These are phyloP conservation scores for Micropoecilia bifurca DNA, from an alignment of 2,797 vertebrate species.

Conservation along the genomic window DNA sequence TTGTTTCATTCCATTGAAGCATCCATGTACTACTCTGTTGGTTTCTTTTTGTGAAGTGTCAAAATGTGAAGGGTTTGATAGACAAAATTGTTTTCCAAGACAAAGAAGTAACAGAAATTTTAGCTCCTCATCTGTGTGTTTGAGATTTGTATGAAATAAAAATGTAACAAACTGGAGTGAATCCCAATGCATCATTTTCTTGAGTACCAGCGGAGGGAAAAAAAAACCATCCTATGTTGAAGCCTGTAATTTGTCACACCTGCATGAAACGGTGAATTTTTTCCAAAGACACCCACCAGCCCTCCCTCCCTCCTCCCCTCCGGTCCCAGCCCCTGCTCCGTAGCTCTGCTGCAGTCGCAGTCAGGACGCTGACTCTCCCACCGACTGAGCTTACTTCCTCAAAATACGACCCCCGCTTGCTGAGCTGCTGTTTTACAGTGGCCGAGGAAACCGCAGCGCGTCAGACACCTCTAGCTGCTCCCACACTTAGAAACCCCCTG, in stretches of 20 bases:
- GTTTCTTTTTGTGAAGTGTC: background rate
- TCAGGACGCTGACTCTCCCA: conserved; percentile 69
- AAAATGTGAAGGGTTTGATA: background rate
- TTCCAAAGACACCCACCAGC: conserved; percentile 32
- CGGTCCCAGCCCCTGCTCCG: background rate
- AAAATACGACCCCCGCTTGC: conserved; percentile 50
- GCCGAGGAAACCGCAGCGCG: conserved; percentile 47
- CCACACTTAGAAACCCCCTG: conserved; percentile 30
- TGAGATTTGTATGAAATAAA: background rate
- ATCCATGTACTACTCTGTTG: background rate
- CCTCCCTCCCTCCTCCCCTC: background rate
- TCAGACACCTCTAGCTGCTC: conserved; percentile 59
- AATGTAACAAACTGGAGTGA: conserved; percentile 1
- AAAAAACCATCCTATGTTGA: conserved; percentile 17
- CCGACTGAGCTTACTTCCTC: conserved; percentile 71
- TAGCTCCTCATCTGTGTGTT: background rate
- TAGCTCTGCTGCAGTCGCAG: conserved; percentile 44
- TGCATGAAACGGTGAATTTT: conserved; percentile 31
- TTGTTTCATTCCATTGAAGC: background rate
- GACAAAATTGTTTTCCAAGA: background rate
- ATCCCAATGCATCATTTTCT: background rate
- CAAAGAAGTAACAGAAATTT: background rate
- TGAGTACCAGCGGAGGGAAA: conserved; percentile 12
- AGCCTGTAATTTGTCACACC: conserved; percentile 46
- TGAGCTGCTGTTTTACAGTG: conserved; percentile 61